Evolutionary conservation across 1,140 invertebrate species (phyloP), one percentile per base, ranked within the genome.

Genomic region (Drosophila melanogaster): DNA sequence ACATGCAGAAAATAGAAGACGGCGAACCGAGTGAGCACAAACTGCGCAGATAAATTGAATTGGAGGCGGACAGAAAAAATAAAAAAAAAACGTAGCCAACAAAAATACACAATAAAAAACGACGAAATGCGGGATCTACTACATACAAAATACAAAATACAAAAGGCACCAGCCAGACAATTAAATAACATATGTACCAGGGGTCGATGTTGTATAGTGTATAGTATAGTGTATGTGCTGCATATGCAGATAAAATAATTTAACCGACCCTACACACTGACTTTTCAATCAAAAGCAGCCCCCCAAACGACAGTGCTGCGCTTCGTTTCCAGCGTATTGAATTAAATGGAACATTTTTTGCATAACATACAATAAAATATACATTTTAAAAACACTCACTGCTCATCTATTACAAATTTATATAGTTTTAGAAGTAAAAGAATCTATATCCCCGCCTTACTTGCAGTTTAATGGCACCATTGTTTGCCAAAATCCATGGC

Each of bases 191-290:
- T 55, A 46, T 47, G 49, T 60, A 62, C 46, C 35, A 49, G 64
- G 44, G 66, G 41, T 33, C 62, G 38, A 15, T 10, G 33, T 30
- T 10, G 33, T 30, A 41, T 51, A 38, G 30, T 30, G 30, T 38
- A 14, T 14, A 11, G 2, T 38, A 14, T 30, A 30, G 8, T 7
- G 7, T 30, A 10, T 30, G 46, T 51, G 44, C 44, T 44, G 41
- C 40, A 53, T 55, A 30, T 73, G 40, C 56, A 55, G 73, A 73
- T 78, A 84, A 84, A 83, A 79, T 60, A 81, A 86, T 86, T 84
- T 74, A 19, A 72, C 59, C 67, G 77, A 83, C 70, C 70, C 57
- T 66, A 73, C 56, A 73, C 56, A 79, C 47, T 64, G 78, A 79
- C 78, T 84, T 76, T 81, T 86, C 75, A 85, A 80, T 85, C 77